Evolutionary conservation across 2,888 invertebrate species (phyloP).

Genomic region (Drosophila glabriapex): DNA sequence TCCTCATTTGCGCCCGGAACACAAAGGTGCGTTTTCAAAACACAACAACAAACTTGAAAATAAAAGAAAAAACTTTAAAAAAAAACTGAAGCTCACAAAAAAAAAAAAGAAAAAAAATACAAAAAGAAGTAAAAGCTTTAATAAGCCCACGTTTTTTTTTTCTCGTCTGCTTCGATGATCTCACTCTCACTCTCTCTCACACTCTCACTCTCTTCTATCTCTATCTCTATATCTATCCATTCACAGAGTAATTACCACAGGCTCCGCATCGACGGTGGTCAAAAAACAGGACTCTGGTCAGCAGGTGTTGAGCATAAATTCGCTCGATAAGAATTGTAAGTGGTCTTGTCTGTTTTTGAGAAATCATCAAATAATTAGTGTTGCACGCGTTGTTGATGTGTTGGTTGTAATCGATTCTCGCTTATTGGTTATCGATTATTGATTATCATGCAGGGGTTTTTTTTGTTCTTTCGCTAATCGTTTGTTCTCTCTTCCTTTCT

Average conservation of each 20-base stretch:
- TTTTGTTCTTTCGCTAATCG: slow-evolving; percentile 64
- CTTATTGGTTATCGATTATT: slow-evolving; percentile 16
- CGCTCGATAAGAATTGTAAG: slow-evolving; percentile 86
- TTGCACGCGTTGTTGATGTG: slow-evolving; percentile 78
- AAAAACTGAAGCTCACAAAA: slow-evolving; percentile 10
- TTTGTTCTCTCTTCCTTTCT: slow-evolving; percentile 66
- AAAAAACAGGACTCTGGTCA: slow-evolving; percentile 85
- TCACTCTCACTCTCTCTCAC: slow-evolving; percentile 27
- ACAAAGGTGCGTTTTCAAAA: slow-evolving; percentile 82
- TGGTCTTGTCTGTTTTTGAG: slow-evolving; percentile 57
- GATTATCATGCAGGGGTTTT: slow-evolving; percentile 32
- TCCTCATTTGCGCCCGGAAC: slow-evolving; percentile 84
- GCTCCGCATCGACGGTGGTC: slow-evolving; percentile 83
- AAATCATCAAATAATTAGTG: slow-evolving; percentile 65
- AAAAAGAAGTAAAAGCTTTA: slow-evolving; percentile 34
- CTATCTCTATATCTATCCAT: slow-evolving; percentile 57
- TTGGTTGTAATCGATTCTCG: slow-evolving; percentile 52
- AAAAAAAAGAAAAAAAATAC: slow-evolving; percentile 26
- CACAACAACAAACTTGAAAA: slow-evolving; percentile 14
- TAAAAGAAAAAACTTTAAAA: slow-evolving; percentile 2
- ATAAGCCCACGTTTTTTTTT: slow-evolving; percentile 57
- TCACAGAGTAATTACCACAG: slow-evolving; percentile 85
- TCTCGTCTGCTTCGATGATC: slow-evolving; percentile 49
- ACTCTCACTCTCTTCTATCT: slow-evolving; percentile 39
- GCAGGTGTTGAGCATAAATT: slow-evolving; percentile 85